A percentile compares a stretch with the other conserved stretches of the same genome.
These are phyloP conservation scores for Meda fulgida DNA, from an alignment of 2,797 vertebrate species.

Conservation along the genomic window DNA sequence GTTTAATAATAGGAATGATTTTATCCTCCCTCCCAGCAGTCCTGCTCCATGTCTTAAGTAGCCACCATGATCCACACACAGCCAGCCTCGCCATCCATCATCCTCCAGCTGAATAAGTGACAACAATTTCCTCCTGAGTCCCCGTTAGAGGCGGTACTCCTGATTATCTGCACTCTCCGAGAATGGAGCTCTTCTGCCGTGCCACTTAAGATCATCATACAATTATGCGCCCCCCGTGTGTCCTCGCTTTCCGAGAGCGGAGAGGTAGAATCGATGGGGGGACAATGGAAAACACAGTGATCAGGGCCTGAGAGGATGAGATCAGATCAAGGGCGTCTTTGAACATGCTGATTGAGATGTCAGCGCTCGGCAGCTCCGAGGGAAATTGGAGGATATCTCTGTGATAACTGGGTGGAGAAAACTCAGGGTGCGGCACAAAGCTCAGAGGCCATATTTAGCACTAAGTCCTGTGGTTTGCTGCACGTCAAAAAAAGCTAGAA, in stretches of 20 bases:
- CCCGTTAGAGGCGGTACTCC: constrained; percentile 61
- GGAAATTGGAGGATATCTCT: constrained; percentile 43
- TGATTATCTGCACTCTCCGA: constrained; percentile 65
- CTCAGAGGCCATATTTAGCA: not conserved
- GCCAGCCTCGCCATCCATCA: constrained; percentile 69
- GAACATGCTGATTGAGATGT: constrained; percentile 53
- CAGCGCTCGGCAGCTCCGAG: constrained; percentile 23
- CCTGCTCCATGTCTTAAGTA: constrained; percentile 64
- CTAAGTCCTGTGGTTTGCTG: not conserved
- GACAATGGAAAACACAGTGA: constrained; percentile 57
- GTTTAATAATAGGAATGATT: constrained; percentile 76
- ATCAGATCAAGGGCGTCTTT: constrained; percentile 48
- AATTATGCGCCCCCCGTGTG: constrained; percentile 67
- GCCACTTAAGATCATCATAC: constrained; percentile 73
- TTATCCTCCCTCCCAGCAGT: constrained; percentile 58
- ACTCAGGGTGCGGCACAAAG: not conserved
- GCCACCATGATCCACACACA: constrained; percentile 60
- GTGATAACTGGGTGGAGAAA: constrained; percentile 31
- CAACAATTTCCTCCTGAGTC: constrained; percentile 67
- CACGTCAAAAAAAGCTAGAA: not conserved
- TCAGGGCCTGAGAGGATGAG: constrained; percentile 50
- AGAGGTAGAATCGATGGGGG: constrained; percentile 65
- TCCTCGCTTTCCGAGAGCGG: constrained; percentile 55
- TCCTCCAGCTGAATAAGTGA: constrained; percentile 71
- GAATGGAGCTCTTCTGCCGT: constrained; percentile 53